Conservation (phyloP, 2,888 invertebrate species). For the Lithophane ornitopus region DNA sequence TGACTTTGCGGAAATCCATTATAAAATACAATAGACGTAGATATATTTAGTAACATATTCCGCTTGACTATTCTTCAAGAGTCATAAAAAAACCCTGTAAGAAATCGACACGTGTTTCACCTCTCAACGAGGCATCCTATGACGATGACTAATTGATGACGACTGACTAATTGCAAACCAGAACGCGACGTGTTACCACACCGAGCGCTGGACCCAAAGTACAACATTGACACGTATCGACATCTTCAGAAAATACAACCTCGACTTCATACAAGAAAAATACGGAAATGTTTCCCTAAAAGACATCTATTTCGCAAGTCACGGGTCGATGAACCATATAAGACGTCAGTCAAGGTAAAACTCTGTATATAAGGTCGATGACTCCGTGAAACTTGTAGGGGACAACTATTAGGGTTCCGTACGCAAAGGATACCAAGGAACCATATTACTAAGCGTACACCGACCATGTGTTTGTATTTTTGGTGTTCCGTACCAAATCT, state of each 20-base stretch:
- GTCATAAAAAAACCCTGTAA: too few species aligned
- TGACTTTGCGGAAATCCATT: too few species aligned
- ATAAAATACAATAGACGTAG: too few species aligned
- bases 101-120: too few species aligned
- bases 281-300: neutral
- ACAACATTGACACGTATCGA: too few species aligned
- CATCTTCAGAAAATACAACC: neutral
- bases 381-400: conserved; percentile 5
- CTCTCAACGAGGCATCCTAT: too few species aligned
- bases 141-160: too few species aligned
- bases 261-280: conserved; percentile 1
- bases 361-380: neutral
- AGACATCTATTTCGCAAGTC: conserved; percentile 24
- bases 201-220: too few species aligned
- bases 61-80: too few species aligned
- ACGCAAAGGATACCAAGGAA: neutral
- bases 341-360: conserved; percentile 31
- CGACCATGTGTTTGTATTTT: neutral
- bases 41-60: too few species aligned
- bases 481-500: neutral
- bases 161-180: too few species aligned
- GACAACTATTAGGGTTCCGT: conserved; percentile 9
- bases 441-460: neutral
- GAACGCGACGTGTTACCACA: too few species aligned
- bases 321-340: conserved; percentile 38